Evolutionary conservation across 2,888 invertebrate species (phyloP).

Genomic region (Sphecodes monilicornis): DNA sequence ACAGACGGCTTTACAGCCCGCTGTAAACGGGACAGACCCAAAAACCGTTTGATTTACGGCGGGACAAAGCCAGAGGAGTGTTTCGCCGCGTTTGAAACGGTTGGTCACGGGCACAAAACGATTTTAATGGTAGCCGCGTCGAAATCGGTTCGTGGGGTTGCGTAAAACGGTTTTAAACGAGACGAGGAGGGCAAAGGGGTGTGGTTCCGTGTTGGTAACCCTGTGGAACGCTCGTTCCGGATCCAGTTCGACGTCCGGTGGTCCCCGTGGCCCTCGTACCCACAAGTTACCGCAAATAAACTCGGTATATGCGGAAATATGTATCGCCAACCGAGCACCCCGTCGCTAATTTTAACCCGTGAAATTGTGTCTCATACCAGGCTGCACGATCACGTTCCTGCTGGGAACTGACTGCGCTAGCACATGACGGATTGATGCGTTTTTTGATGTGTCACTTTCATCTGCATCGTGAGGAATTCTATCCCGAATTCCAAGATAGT

Average conservation of each 20-base stretch:
- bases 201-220: constrained; percentile 55
- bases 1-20: constrained; percentile 11
- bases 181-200: background rate
- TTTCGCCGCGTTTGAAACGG: background rate
- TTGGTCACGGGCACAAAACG: constrained; percentile 7
- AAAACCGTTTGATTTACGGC: background rate
- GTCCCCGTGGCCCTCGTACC: constrained; percentile 71
- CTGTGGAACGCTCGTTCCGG: constrained; percentile 52
- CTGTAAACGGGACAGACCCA: constrained; percentile 4
- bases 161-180: background rate
- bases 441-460: background rate
- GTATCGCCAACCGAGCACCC: constrained; percentile 79
- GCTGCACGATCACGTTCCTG: constrained; percentile 71
- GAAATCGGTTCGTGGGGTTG: background rate
- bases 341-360: constrained; percentile 78
- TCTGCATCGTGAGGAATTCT: background rate
- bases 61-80: background rate
- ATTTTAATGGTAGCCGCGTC: constrained; percentile 1
- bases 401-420: constrained; percentile 35
- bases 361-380: constrained; percentile 82
- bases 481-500: no score
- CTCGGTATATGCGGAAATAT: constrained; percentile 82
- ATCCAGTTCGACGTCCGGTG: constrained; percentile 72
- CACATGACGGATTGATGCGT: constrained; percentile 36
- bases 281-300: constrained; percentile 79